Conservation (phyloP, 2,113 vertebrate genomes). For the Elachura formosa region DNA sequence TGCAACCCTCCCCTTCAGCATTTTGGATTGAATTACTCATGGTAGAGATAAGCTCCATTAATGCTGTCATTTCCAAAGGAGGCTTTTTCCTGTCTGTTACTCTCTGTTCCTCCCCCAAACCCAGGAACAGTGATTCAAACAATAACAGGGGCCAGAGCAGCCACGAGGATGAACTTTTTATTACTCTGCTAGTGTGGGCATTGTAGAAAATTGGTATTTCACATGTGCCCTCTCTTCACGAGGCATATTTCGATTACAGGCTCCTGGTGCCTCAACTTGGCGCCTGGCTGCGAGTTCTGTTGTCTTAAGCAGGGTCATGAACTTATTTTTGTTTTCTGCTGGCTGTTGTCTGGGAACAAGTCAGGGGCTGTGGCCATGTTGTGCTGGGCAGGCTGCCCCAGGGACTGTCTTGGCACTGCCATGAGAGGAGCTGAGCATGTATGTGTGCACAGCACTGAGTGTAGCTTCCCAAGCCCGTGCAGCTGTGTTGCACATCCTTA, state of each 20-base stretch:
- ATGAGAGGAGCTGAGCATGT: background rate
- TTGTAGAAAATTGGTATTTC: conserved; percentile 69
- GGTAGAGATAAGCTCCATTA: conserved; percentile 81
- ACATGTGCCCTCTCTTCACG: conserved; percentile 41
- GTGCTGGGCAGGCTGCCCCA: background rate
- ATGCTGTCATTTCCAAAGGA: conserved; percentile 74
- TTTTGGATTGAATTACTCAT: conserved; percentile 83
- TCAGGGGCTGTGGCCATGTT: background rate
- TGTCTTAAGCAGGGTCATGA: conserved; percentile 46
- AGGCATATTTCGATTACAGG: conserved; percentile 37
- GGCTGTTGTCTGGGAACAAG: conserved; percentile 11
- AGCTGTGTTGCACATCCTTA: background rate
- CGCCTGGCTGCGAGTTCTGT: background rate
- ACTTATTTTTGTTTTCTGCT: conserved; percentile 42
- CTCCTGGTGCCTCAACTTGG: conserved; percentile 28
- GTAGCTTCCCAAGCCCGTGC: background rate
- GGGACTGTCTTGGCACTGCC: background rate
- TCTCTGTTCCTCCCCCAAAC: conserved; percentile 34
- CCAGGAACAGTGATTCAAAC: conserved; percentile 60
- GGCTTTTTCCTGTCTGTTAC: conserved; percentile 54
- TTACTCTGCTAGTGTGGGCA: conserved; percentile 69
- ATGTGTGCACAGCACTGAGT: background rate
- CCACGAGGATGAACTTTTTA: conserved; percentile 63
- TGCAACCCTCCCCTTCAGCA: conserved; percentile 66
- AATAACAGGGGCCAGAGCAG: conserved; percentile 55